Conservation (phyloP, 2,888 invertebrate genomes). For the Nephrotoma appendiculata region DNA sequence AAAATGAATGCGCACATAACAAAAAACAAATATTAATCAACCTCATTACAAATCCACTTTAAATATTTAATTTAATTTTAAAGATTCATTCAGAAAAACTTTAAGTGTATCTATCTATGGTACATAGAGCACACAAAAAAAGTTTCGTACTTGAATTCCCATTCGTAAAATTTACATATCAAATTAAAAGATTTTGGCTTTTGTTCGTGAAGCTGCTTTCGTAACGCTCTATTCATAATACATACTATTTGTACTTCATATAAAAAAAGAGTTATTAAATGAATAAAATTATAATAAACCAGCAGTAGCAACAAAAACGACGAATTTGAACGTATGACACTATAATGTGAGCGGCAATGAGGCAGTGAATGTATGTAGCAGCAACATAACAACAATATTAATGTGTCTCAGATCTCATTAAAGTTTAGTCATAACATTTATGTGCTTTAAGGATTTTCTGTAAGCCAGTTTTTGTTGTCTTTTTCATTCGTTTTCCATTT, state of each 20-base stretch:
- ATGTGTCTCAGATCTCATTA: not conserved
- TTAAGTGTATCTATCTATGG: not conserved
- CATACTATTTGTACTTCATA: not conserved
- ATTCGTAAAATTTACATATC: not conserved
- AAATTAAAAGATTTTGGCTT: not conserved
- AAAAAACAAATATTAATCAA: not conserved
- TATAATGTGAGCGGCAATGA: not conserved
- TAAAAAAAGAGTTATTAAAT: not conserved
- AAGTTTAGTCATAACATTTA: not conserved
- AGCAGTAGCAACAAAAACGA: not conserved
- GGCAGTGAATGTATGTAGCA: not conserved
- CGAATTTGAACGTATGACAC: not conserved
- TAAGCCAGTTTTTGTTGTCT: not conserved
- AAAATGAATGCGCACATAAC: not conserved
- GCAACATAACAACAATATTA: not conserved
- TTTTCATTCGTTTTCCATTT: not conserved
- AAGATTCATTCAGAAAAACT: not conserved
- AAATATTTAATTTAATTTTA: not conserved
- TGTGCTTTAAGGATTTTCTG: not conserved
- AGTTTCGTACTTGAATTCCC: not conserved
- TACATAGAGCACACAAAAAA: not conserved
- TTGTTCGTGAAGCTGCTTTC: not conserved
- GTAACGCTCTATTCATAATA: not conserved
- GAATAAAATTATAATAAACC: not conserved
- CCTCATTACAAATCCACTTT: not conserved